These are phyloP conservation scores for Elymnias hypermnestra DNA, from an alignment of 1,140 invertebrate species.

Conservation along the genomic window DNA sequence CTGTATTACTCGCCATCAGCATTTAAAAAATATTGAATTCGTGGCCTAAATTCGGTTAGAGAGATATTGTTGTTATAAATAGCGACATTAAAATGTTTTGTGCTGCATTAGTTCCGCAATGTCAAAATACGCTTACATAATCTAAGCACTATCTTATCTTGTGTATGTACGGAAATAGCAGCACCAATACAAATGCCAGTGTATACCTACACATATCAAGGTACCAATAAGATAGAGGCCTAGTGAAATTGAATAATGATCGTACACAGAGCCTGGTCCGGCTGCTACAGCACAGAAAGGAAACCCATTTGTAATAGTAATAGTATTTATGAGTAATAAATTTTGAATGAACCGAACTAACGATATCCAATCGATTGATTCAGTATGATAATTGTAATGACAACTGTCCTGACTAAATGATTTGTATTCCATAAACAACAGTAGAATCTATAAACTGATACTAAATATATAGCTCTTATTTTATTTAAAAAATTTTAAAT, in stretches of 20 bases:
- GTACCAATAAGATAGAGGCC: constrained; percentile 30
- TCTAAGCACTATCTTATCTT: neutral
- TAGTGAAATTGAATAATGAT: constrained; percentile 49
- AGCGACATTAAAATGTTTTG: too few species aligned
- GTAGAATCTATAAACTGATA: too few species aligned
- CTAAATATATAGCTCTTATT: too few species aligned
- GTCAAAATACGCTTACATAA: neutral
- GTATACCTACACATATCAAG: constrained; percentile 1
- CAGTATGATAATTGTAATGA: too few species aligned
- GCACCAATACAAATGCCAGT: neutral
- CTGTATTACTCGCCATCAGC: too few species aligned
- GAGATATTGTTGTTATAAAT: too few species aligned
- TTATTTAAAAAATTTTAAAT: too few species aligned
- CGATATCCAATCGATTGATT: neutral
- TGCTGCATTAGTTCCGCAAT: neutral
- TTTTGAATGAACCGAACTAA: constrained; percentile 6
- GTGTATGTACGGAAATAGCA: neutral
- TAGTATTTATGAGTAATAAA: constrained; percentile 11
- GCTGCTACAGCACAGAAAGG: constrained; percentile 16
- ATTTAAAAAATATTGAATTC: too few species aligned
- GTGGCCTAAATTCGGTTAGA: too few species aligned
- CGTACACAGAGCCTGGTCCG: constrained; percentile 26
- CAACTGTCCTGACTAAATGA: too few species aligned
- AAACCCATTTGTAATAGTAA: constrained; percentile 24
- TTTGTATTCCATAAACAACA: too few species aligned